These are phyloP conservation scores for Phrynocephalus vlangalii DNA, from an alignment of 2,797 vertebrate genomes.

Conservation along the genomic window DNA sequence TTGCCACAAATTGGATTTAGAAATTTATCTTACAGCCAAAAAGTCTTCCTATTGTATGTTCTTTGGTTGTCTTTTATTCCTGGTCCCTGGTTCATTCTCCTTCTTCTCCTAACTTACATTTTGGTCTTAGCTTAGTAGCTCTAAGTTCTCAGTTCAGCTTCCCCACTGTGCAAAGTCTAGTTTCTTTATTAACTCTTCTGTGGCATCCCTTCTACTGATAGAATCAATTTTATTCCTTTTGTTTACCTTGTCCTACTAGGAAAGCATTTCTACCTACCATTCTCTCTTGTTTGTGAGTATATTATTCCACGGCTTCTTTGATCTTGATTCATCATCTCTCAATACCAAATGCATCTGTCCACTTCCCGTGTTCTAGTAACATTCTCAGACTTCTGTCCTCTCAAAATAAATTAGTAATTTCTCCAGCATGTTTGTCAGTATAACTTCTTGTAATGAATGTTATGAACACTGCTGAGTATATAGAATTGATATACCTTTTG, in stretches of 20 bases:
- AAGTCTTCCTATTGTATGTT: too few relatives aligned
- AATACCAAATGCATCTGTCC: too few relatives aligned
- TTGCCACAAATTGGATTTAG: too few relatives aligned
- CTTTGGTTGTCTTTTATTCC: neutral
- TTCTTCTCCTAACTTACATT: neutral
- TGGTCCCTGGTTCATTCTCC: neutral
- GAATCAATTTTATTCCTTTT: neutral
- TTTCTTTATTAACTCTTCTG: neutral
- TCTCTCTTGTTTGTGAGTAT: too few relatives aligned
- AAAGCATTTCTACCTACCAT: neutral
- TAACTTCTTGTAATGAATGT: neutral
- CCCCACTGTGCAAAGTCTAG: neutral
- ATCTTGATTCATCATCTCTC: too few relatives aligned
- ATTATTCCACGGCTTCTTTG: too few relatives aligned
- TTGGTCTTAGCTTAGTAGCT: neutral
- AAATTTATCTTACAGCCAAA: too few relatives aligned
- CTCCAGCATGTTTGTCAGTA: neutral
- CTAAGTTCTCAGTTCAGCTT: neutral
- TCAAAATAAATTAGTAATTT: conserved; percentile 26
- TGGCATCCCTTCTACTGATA: neutral
- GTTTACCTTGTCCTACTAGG: conserved; percentile 3
- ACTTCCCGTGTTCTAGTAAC: too few relatives aligned
- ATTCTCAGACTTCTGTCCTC: conserved; percentile 10
- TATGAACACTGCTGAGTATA: neutral
- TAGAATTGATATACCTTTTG: neutral